Conservation (phyloP, 2,888 invertebrate species). For the Caenorhabditis plicata region DNA sequence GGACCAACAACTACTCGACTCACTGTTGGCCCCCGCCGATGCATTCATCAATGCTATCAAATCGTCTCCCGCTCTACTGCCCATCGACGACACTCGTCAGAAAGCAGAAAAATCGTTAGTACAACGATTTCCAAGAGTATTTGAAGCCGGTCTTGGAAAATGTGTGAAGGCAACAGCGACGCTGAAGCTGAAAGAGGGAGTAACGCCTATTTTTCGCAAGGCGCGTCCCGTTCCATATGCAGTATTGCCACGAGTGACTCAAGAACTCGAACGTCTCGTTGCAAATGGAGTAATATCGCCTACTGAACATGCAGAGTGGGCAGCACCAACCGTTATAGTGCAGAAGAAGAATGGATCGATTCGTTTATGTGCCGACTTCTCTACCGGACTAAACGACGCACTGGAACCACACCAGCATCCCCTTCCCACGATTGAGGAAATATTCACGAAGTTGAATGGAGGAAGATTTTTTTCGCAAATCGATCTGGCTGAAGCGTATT, state of each 20-base stretch:
- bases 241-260: not conserved
- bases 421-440: conserved; percentile 37
- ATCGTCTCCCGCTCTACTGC: too few species aligned
- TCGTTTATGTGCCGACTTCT: conserved; percentile 48
- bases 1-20: too few species aligned
- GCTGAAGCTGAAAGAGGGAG: conserved; percentile 22
- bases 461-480: conserved; percentile 33
- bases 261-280: conserved; percentile 30
- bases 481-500: conserved; percentile 48
- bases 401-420: conserved; percentile 37
- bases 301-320: conserved; percentile 37
- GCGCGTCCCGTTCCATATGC: conserved; percentile 24
- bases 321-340: conserved; percentile 43
- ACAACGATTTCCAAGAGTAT: conserved; percentile 2
- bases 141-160: conserved; percentile 13
- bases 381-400: conserved; percentile 41
- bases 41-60: too few species aligned
- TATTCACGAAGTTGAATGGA: conserved; percentile 38
- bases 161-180: conserved; percentile 13
- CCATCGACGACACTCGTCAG: too few species aligned
- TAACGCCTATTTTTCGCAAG: conserved; percentile 12
- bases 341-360: conserved; percentile 39
- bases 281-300: conserved; percentile 16
- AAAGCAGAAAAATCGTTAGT: too few species aligned
- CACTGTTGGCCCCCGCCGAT: too few species aligned